These are phyloP conservation scores for Zoroaster sp. DNA, from an alignment of 53 echinoderm and acorn worm species.

Conservation along the genomic window DNA sequence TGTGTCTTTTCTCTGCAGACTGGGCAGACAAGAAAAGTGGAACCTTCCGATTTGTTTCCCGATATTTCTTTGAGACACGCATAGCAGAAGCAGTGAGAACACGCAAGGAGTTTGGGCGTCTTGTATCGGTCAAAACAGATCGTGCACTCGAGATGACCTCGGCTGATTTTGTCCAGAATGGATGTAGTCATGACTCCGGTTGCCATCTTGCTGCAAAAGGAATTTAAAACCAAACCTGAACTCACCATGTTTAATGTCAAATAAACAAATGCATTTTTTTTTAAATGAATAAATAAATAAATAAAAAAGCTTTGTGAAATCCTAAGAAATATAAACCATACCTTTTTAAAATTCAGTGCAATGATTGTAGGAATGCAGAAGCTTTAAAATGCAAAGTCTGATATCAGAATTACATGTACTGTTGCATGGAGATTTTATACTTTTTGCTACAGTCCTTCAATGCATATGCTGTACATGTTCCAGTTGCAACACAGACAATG, in stretches of 20 bases:
- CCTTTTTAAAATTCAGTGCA: too few relatives aligned
- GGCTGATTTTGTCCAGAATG: neutral
- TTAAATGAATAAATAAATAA: too few relatives aligned
- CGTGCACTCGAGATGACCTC: constrained; percentile 2
- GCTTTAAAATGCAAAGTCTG: neutral
- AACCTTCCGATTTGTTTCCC: neutral
- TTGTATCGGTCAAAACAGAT: neutral
- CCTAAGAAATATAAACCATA: too few relatives aligned
- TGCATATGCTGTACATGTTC: too few relatives aligned
- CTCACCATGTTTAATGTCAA: too few relatives aligned
- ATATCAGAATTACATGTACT: too few relatives aligned
- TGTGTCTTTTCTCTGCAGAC: neutral
- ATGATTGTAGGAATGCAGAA: too few relatives aligned
- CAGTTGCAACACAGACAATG: too few relatives aligned
- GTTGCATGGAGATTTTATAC: too few relatives aligned
- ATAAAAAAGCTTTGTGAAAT: too few relatives aligned
- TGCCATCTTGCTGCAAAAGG: constrained; percentile 8
- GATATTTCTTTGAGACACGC: neutral
- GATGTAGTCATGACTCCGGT: neutral
- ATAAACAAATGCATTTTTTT: too few relatives aligned
- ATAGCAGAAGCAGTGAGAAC: constrained; percentile 19
- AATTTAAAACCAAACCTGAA: neutral
- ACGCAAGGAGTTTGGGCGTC: neutral
- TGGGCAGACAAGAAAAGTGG: neutral
- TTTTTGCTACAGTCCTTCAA: too few relatives aligned